Evolutionary conservation across 23 tunicate species (phyloP).

Genomic region (Phallusia fumigata): DNA sequence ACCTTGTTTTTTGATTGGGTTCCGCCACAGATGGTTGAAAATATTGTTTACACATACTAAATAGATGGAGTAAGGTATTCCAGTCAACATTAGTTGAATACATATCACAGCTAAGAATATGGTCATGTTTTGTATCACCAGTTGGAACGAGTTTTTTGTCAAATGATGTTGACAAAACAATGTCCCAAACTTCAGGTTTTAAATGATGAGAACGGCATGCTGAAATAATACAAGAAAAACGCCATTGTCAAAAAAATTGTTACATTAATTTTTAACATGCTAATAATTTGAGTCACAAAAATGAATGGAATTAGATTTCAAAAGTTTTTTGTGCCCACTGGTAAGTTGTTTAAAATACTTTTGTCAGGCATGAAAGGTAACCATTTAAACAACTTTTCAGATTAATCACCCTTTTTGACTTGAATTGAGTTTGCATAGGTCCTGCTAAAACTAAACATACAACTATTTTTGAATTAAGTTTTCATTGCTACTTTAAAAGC

Average conservation of each 20-base stretch:
- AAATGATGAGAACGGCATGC: constrained; percentile 42
- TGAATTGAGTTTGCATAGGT: no score
- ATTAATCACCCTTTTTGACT: no score
- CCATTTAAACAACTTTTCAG: no score
- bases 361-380: no score
- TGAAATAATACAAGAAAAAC: not conserved
- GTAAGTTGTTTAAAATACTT: no score
- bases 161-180: constrained; percentile 31
- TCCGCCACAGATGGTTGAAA: not conserved
- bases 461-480: no score
- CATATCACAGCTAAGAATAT: not conserved
- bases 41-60: not conserved
- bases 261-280: not conserved
- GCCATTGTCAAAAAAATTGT: not conserved
- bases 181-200: constrained; percentile 23
- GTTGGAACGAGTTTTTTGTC: constrained; percentile 6
- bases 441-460: no score
- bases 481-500: no score
- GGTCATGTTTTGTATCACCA: not conserved
- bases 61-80: constrained; percentile 23
- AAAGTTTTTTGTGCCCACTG: not conserved
- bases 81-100: constrained; percentile 29
- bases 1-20: not conserved
- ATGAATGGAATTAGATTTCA: no score
- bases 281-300: no score